Conservation (phyloP, 2,888 invertebrate species). For the Drosophila melanosoma region DNA sequence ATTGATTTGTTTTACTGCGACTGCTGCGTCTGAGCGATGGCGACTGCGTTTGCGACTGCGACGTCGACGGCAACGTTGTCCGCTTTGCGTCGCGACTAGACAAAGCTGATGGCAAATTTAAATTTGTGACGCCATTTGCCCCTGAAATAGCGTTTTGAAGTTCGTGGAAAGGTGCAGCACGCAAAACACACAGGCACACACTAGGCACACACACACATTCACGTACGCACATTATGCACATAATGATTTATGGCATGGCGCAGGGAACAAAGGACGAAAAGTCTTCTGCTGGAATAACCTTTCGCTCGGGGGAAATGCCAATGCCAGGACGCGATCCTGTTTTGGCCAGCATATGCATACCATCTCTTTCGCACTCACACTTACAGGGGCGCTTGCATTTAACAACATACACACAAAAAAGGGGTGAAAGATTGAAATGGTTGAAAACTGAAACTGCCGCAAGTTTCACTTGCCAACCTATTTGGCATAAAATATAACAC, state of each 20-base stretch:
- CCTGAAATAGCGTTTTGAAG: constrained; percentile 70
- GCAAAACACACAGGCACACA: constrained; percentile 20
- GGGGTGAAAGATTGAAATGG: constrained; percentile 33
- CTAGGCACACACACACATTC: constrained; percentile 21
- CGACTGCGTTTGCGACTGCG: constrained; percentile 17
- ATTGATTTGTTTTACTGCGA: constrained; percentile 72
- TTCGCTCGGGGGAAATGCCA: constrained; percentile 62
- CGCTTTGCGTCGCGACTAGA: constrained; percentile 29
- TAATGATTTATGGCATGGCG: constrained; percentile 77
- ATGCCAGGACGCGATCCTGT: constrained; percentile 65
- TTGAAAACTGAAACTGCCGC: background rate
- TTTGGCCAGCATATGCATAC: constrained; percentile 38
- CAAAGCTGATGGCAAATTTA: constrained; percentile 60
- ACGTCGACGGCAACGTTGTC: constrained; percentile 19
- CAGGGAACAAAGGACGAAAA: constrained; percentile 54
- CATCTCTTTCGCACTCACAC: constrained; percentile 44
- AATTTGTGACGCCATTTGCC: constrained; percentile 70
- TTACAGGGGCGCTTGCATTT: constrained; percentile 62
- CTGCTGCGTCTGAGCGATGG: background rate
- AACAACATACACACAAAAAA: constrained; percentile 13
- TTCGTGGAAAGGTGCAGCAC: constrained; percentile 70
- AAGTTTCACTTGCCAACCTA: background rate
- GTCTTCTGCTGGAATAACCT: constrained; percentile 61
- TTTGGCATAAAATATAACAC: background rate
- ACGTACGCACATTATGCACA: constrained; percentile 14